Percentiles rank a stretch among this genome's conserved stretches.
Evolutionary conservation across 2,888 invertebrate species (phyloP).

Genomic region (Drosophila neonasuta): DNA sequence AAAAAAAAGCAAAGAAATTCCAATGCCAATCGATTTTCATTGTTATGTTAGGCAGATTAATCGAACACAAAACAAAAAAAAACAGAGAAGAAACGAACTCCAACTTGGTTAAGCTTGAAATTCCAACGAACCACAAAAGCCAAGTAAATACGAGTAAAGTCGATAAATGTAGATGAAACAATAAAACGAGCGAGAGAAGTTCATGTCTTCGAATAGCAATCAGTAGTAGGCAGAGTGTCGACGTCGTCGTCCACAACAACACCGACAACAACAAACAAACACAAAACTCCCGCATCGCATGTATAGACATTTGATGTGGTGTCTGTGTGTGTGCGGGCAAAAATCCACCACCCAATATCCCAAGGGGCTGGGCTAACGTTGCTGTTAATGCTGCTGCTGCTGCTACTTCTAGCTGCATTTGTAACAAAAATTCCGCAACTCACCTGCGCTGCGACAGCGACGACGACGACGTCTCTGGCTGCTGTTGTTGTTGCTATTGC

Average conservation of each 20-base stretch:
- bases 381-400: constrained; percentile 4
- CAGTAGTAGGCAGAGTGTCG: constrained; percentile 17
- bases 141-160: constrained; percentile 21
- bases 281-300: constrained; percentile 29
- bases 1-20: constrained; percentile 43
- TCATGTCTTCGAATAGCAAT: constrained; percentile 27
- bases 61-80: constrained; percentile 39
- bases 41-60: constrained; percentile 59
- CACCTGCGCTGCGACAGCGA: constrained; percentile 13
- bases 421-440: too few relatives aligned
- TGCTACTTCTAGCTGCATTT: background rate
- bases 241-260: constrained; percentile 26
- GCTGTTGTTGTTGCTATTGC: constrained; percentile 9
- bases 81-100: background rate
- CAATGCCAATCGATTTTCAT: constrained; percentile 71
- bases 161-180: constrained; percentile 25
- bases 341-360: constrained; percentile 63
- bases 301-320: constrained; percentile 57
- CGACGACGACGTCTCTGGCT: constrained; percentile 27
- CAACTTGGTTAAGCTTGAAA: background rate
- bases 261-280: constrained; percentile 37
- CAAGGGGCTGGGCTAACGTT: constrained; percentile 41
- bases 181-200: constrained; percentile 12
- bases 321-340: constrained; percentile 37
- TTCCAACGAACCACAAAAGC: constrained; percentile 18